Evolutionary conservation across 92 coral and sea anemone genomes (phyloP), one percentile per base, ranked within the genome.

Genomic region (Porites evermanni): DNA sequence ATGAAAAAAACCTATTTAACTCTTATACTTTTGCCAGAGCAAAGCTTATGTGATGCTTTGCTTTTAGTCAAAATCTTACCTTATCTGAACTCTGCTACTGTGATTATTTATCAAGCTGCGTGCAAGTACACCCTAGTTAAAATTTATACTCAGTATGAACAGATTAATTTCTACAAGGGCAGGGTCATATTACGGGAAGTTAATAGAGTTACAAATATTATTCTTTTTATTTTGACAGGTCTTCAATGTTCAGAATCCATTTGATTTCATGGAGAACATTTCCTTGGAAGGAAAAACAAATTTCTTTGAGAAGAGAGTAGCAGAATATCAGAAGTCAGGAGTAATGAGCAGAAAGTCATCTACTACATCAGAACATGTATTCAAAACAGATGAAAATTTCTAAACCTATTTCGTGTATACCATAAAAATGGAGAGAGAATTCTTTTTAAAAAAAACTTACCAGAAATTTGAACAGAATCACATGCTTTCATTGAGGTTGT

Each of bases 231-330:
- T 60, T 18, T 17, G 54, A 75, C 81, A 97, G 99, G 91, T 97
- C 20, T 97, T 92, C 88, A 92, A 95, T 60, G 93, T 81, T 73
- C 86, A 75, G 68, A 97, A 97, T 74, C 99, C 99, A 79, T 97
- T 97, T 89, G 98, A 97, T 86, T 97, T 97, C 90, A 97, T 97
- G 99, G 99, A 97, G 77, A 95, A 95, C 84, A 97, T 97, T 72
- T 97, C 99, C 6, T 96, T 97, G 73, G 96, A 94, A 84, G 99
- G 99, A 60, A 97, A 97, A 79, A 95, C 99, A 1, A 97, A 97
- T 87, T 97, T 97, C 93, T 97, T 97, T 87, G 99, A 97, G 91
- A 97, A 97, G 75, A 87, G 96, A 76, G 93, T 84, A 29, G 98
- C 93, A 13, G 99, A 97, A 79, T 97, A 97, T 26, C 99, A 97